Evolutionary conservation across 35 echinoderm and acorn worm genomes (phyloP), one percentile per base, ranked within the genome.

Genomic region (Hemicentrotus pulcherrimus): DNA sequence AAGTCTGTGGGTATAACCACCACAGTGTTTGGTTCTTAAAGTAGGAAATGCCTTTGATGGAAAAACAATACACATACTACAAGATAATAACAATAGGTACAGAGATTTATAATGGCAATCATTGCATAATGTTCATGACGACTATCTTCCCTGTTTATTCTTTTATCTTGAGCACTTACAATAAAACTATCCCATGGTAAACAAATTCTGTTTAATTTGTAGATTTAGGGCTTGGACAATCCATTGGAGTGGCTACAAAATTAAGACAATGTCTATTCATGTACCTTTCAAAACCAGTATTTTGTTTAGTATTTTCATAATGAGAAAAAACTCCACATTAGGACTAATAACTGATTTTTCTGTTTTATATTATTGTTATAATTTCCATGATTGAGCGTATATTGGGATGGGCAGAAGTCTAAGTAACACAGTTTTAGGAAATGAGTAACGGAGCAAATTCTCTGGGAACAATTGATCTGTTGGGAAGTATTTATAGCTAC

Each of bases 101-200:
- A 78, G 24, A 78, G 65, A 78, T 78, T 55, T 55, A 55, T 14
- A 55, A 55, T 55, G 50, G 15, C 50, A 78, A 78, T n/a, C 65
- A 22, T 78, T 78, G 65, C 65, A 78, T 78, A 78, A 78, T 78
- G 65, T 78, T 78, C 65, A 22, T 78, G 65, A n/a, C 6, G 9
- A 78, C 65, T 78, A 78, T 78, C 65, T 78, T 78, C 65, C 19
- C n/a, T 78, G 65, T 78, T 78, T n/a, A 78, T 78, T 78, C 65
- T n/a, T 22, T 78, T 28, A 78, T n/a, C 65, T 28, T n/a, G 28
- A 30, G 24, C 7, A 78, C 2, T 18, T 78, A 78, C 22, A 4
- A 28, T 78, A 78, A 22, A 28, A 22, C 65, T 78, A n/a, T 78
- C 5, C 65, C 28, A 78, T 4, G 19, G 9, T 78, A n/a, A 22